Base-by-base conservation (phyloP, 2,888 invertebrate species). In the Lysandra bellargus region DNA sequence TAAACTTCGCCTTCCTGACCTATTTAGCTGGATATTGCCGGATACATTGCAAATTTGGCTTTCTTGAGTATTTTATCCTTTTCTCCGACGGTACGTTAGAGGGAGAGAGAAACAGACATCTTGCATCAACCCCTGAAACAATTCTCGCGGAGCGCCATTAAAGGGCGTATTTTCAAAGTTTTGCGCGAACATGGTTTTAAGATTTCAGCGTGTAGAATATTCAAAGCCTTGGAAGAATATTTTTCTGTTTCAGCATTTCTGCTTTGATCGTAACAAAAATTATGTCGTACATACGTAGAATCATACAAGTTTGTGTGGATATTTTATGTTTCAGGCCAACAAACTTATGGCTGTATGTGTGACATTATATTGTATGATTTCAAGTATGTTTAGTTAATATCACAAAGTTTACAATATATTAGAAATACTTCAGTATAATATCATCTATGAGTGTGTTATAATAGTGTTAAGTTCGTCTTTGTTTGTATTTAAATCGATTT, bases 1-100 rank as follows among this genome's bases (percentile, higher is more conserved):
- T 93, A 94, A 94, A 94, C 92, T 93, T 93, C 91, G 91, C 89
- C 91, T 93, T 93, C 93, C 94, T 94, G 94, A 94, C 94, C 94
- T 93, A 94, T 92, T 94, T 94, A 91, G 89, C 83, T 84, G 90
- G 89, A 91, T 92, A 91, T 90, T 87, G 89, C 87, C 84, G 89
- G 89, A 90, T 87, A 87, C 88, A 89, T 89, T 90, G 90, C 89
- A 90, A 90, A 90, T 89, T 88, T 86, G 84, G 84, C 84, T 87
- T 86, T 87, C 81, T 82, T 86, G 87, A 86, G 85, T 85, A 82
- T 83, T 82, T 57, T 84, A 84, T 92, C 93, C 86, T 88, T 85
- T 84, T 91, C 88, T 85, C 80, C 81, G 82, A 78, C 83, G 78
- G 81, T 80, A 81, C 81, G 84, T 81, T 80, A 83, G 85, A 89